These are phyloP conservation scores for Glaucopsyche alexis DNA, from an alignment of 2,888 invertebrate species.

Conservation along the genomic window DNA sequence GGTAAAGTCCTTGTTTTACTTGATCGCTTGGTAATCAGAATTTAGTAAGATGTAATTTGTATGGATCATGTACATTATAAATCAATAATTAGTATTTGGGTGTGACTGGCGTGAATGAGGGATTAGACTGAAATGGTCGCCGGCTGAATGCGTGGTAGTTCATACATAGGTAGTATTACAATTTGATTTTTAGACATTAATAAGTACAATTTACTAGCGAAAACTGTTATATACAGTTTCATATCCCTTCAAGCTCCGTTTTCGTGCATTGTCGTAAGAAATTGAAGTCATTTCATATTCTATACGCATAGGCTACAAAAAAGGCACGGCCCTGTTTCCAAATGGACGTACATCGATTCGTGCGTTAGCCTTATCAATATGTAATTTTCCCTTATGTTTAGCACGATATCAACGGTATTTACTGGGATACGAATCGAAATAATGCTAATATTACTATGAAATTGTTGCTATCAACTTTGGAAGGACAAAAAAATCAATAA, in stretches of 20 bases:
- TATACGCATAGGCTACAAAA: constrained; percentile 41
- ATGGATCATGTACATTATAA: neutral
- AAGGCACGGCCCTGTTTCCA: constrained; percentile 71
- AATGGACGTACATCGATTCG: constrained; percentile 63
- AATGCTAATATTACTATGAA: neutral
- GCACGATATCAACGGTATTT: constrained; percentile 37
- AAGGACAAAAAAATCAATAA: constrained; percentile 25
- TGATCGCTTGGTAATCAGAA: constrained; percentile 36
- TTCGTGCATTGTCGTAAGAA: neutral
- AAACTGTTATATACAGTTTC: constrained; percentile 18
- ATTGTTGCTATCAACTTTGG: neutral
- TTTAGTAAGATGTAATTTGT: constrained; percentile 16
- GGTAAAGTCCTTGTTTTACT: constrained; percentile 69
- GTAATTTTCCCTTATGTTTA: constrained; percentile 42
- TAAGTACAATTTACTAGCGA: constrained; percentile 10
- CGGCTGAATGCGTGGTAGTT: constrained; percentile 44
- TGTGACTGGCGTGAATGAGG: constrained; percentile 39
- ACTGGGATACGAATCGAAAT: constrained; percentile 20
- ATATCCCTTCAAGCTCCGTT: constrained; percentile 2
- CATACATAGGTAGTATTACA: constrained; percentile 26
- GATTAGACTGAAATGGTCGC: constrained; percentile 43
- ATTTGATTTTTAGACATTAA: constrained; percentile 2
- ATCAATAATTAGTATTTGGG: constrained; percentile 34
- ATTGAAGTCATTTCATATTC: constrained; percentile 30
- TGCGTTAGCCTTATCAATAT: constrained; percentile 45